Evolutionary conservation across 2,888 invertebrate species (phyloP).

Genomic region (Acrocera orbiculus): DNA sequence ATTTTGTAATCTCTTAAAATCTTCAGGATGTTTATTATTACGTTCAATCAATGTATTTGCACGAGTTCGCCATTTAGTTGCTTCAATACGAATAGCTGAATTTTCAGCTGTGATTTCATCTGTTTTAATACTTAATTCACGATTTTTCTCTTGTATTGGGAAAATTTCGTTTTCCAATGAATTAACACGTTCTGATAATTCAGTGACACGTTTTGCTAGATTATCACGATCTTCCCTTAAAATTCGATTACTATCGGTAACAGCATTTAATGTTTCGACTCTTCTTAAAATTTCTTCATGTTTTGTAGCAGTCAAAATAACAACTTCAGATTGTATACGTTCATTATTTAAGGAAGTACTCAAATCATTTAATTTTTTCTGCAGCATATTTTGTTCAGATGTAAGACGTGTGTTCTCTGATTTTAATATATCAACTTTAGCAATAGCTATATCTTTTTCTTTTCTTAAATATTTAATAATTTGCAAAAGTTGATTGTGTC

Average conservation of each 20-base stretch:
- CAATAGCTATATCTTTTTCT: constrained; percentile 77
- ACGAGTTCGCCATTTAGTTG: constrained; percentile 68
- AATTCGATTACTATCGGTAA: constrained; percentile 81
- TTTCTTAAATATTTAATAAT: constrained; percentile 74
- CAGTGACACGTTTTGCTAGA: constrained; percentile 43
- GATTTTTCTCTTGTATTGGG: constrained; percentile 59
- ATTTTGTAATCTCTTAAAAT: constrained; percentile 68
- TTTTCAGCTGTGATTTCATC: constrained; percentile 63
- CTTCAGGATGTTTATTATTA: constrained; percentile 80
- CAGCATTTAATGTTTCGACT: constrained; percentile 77
- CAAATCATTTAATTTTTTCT: constrained; percentile 56
- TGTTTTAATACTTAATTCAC: constrained; percentile 49
- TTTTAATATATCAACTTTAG: constrained; percentile 66
- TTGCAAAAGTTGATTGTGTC: constrained; percentile 61
- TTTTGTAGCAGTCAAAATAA: constrained; percentile 57
- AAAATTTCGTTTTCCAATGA: constrained; percentile 50
- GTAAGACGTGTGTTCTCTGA: constrained; percentile 65
- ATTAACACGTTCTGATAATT: constrained; percentile 44
- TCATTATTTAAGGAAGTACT: constrained; percentile 47
- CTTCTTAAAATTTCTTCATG: constrained; percentile 78
- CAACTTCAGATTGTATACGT: constrained; percentile 56
- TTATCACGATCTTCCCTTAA: constrained; percentile 71
- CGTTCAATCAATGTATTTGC: constrained; percentile 78
- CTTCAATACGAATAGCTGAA: constrained; percentile 57
- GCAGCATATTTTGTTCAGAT: constrained; percentile 51